phyloP scores from a whole-genome alignment of 2,888 invertebrate genomes.

The Eupithecia exiguata region DNA sequence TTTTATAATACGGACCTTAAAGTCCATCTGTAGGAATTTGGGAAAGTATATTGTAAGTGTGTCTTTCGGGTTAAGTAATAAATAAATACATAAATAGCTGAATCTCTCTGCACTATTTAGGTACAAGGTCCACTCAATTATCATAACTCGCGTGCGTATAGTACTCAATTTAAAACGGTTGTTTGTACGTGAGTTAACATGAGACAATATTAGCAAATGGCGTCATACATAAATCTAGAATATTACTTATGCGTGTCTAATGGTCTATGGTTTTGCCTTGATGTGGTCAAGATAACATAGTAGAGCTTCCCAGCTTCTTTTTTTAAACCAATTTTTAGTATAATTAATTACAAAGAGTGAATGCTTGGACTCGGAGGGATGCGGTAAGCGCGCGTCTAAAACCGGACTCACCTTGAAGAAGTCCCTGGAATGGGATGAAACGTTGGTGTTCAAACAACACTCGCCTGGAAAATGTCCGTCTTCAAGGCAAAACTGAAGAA shows the following conservation, averaged over 20 bases:
- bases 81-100: too few relatives aligned
- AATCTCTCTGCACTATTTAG: neutral
- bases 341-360: too few relatives aligned
- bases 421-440: too few relatives aligned
- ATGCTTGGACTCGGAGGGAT: too few relatives aligned
- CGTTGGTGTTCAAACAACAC: too few relatives aligned
- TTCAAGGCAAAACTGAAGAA: too few relatives aligned
- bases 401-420: too few relatives aligned
- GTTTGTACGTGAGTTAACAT: slow-evolving; percentile 25
- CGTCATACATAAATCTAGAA: slow-evolving; percentile 23
- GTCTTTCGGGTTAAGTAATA: neutral
- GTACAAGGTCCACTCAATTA: neutral
- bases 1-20: neutral
- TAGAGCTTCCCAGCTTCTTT: neutral
- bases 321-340: too few relatives aligned
- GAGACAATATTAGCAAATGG: slow-evolving; percentile 31
- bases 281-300: neutral
- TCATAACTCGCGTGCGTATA: neutral
- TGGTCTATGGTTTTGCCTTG: neutral
- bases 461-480: too few relatives aligned
- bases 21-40: too few relatives aligned
- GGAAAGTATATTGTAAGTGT: neutral
- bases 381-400: too few relatives aligned
- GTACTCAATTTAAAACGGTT: slow-evolving; percentile 17
- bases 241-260: slow-evolving; percentile 4